Base-by-base conservation (phyloP, 2,888 invertebrate species). In the Neria commutata region DNA sequence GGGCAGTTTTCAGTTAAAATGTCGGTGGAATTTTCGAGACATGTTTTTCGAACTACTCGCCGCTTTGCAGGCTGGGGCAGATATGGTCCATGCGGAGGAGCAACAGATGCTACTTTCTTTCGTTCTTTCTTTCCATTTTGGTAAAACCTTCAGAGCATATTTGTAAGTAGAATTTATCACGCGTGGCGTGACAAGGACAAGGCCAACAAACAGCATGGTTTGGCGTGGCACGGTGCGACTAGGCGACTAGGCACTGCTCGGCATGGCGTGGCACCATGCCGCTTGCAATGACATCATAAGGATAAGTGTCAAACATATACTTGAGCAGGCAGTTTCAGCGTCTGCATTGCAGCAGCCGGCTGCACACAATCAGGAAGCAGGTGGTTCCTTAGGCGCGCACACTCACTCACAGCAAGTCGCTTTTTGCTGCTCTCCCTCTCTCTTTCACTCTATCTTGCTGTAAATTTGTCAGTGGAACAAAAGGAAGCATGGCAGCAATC, bases 171-270 rank as follows among this genome's bases (percentile, higher is more conserved):
- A 49, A 45, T 6, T 16, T 26, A 49, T 49, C 49, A 49, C 29
- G 33, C 19, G 29, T 49, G 49, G 49, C 49, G 29, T 49, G 49
- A 49, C 29, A 49, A 29, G 26, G 49, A 11, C 29, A 29, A n/a
- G 45, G 45, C 16, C n/a, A 16, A 45, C 19, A 19, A 19, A n/a
- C 16, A 17, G 10, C 45, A 45, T 45, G 45, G 10, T 21, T 11
- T 17, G 17, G 19, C 45, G 19, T 17, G 19, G n/a, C 45, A 10
- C 11, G 5, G 17, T 11, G 3, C 16, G 11, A 17, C 17, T 21
- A 45, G 45, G 5, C 17, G 45, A 16, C 19, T 19, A n/a, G 16
- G 45, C 16, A 16, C 11, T 45, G 11, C 10, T 45, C n/a, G n/a
- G n/a, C n/a, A n/a, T 16, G 45, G 16, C 19, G n/a, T 14, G 37